phyloP scores from a whole-genome alignment of 2,113 vertebrate genomes.

The Myrmecophaga tridactyla region DNA sequence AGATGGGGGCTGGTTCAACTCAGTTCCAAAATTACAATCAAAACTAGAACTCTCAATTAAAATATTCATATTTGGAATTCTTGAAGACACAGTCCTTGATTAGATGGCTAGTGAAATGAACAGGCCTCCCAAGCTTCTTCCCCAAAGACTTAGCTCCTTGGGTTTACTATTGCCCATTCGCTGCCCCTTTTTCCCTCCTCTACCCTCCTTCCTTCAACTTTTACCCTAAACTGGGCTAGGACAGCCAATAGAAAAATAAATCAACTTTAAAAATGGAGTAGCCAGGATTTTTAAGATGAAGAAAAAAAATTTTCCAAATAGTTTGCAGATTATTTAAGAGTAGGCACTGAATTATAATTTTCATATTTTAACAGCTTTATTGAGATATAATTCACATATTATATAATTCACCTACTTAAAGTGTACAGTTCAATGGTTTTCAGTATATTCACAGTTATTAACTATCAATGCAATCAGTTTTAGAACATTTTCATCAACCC shows the following conservation, averaged over 20 bases:
- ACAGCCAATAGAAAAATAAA: conserved; percentile 16
- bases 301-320: not conserved
- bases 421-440: conserved; percentile 9
- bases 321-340: conserved; percentile 20
- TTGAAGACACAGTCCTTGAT: not conserved
- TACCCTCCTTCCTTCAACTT: conserved; percentile 3
- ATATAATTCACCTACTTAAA: conserved; percentile 51
- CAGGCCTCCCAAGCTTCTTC: not conserved
- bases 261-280: conserved; percentile 41
- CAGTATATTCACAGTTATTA: conserved; percentile 7
- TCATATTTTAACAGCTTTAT: conserved; percentile 41
- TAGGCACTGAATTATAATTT: not conserved
- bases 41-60: conserved; percentile 25
- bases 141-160: not conserved
- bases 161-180: not conserved
- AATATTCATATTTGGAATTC: not conserved
- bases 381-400: conserved; percentile 48
- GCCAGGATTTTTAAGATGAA: conserved; percentile 34
- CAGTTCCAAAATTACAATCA: not conserved
- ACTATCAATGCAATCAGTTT: not conserved
- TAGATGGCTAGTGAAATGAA: not conserved
- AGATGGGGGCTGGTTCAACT: not conserved
- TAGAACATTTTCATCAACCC: conserved; percentile 17
- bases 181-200: not conserved
- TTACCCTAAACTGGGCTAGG: not conserved